Evolutionary conservation across 2,113 vertebrate species (phyloP).

Genomic region (Ornithorhynchus anatinus): DNA sequence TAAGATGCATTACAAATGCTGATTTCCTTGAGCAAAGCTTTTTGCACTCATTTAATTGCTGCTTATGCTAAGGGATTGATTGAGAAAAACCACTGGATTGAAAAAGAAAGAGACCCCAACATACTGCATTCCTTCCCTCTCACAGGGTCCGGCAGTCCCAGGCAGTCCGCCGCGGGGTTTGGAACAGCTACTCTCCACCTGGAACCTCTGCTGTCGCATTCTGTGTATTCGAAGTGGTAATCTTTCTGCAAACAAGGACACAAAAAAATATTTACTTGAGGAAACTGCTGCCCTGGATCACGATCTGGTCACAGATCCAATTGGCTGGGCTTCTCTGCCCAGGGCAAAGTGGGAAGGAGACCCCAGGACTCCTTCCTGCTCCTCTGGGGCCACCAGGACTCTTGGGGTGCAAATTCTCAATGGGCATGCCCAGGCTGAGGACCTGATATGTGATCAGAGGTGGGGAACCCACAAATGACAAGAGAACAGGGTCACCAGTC

Average conservation of each 20-base stretch:
- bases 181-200: conserved; percentile 97
- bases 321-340: too few species aligned
- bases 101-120: conserved; percentile 61
- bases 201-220: conserved; percentile 93
- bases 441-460: too few species aligned
- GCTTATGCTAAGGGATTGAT: neutral
- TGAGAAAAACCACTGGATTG: neutral
- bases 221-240: conserved; percentile 97
- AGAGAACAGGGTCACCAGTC: too few species aligned
- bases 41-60: neutral
- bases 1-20: neutral
- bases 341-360: too few species aligned
- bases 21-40: neutral
- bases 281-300: too few species aligned
- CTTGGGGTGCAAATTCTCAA: too few species aligned
- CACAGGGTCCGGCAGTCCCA: conserved; percentile 90
- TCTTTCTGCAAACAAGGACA: conserved; percentile 83
- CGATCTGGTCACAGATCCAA: too few species aligned
- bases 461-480: too few species aligned
- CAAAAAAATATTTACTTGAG: conserved; percentile 53
- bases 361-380: too few species aligned
- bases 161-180: conserved; percentile 77
- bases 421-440: too few species aligned
- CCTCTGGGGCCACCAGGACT: too few species aligned
- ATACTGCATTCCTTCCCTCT: conserved; percentile 95